Evolutionary conservation across 2,113 vertebrate genomes (phyloP).

Genomic region (Silurus meridionalis): DNA sequence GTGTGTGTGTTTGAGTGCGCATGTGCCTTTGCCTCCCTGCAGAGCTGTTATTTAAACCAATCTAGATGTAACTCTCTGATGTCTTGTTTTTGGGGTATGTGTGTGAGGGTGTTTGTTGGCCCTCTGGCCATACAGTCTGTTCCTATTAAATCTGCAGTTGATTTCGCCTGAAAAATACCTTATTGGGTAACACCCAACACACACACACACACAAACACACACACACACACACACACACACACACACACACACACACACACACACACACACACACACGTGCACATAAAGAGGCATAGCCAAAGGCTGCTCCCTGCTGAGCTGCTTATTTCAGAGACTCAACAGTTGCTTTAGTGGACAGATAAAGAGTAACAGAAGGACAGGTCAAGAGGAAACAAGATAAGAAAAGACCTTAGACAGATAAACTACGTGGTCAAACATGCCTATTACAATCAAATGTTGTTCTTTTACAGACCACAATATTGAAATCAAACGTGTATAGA

Average conservation of each 20-base stretch:
- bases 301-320: constrained; percentile 32
- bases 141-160: constrained; percentile 46
- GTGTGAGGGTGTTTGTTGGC: constrained; percentile 26
- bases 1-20: background rate
- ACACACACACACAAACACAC: background rate
- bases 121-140: constrained; percentile 38
- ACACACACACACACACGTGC: constrained; percentile 24
- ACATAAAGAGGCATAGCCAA: constrained; percentile 4
- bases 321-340: constrained; percentile 24
- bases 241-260: constrained; percentile 14
- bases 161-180: constrained; percentile 16
- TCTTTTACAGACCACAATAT: background rate
- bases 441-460: background rate
- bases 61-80: constrained; percentile 1
- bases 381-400: background rate
- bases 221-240: background rate
- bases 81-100: constrained; percentile 13
- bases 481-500: background rate
- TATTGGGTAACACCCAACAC: background rate
- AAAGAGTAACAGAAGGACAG: background rate
- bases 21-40: constrained; percentile 15
- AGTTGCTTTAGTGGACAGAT: constrained; percentile 12
- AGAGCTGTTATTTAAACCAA: constrained; percentile 23
- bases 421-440: background rate
- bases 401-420: background rate